Evolutionary conservation across 1,140 invertebrate species (phyloP).

Genomic region (Ips nitidus): DNA sequence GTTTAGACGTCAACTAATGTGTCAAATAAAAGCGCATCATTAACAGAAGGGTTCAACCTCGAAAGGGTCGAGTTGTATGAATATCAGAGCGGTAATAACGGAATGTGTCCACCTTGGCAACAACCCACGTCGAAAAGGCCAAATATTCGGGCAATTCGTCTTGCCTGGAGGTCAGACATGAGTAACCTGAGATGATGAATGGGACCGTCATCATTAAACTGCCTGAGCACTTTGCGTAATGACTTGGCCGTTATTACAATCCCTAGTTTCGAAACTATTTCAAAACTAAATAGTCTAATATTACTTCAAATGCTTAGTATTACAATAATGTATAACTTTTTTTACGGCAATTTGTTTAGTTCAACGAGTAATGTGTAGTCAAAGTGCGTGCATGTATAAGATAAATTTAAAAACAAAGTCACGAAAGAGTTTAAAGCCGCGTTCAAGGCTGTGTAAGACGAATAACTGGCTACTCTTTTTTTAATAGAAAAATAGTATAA

Average conservation of each 20-base stretch:
- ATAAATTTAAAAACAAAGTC: too few species aligned
- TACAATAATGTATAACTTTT: too few species aligned
- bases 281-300: neutral
- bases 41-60: slow-evolving; percentile 2
- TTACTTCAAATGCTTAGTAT: too few species aligned
- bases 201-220: slow-evolving; percentile 21
- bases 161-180: slow-evolving; percentile 15
- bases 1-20: neutral
- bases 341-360: too few species aligned
- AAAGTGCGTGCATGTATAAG: too few species aligned
- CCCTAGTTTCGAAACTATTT: slow-evolving; percentile 17
- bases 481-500: too few species aligned
- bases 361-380: too few species aligned
- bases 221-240: slow-evolving; percentile 16
- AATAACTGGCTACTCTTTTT: too few species aligned
- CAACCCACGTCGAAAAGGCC: slow-evolving; percentile 13
- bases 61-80: slow-evolving; percentile 17
- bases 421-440: too few species aligned
- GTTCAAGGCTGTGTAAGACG: too few species aligned
- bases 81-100: slow-evolving; percentile 7
- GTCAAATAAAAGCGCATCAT: slow-evolving; percentile 11
- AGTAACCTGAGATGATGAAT: slow-evolving; percentile 24
- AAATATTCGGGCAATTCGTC: slow-evolving; percentile 24
- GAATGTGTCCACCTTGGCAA: slow-evolving; percentile 19
- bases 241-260: slow-evolving; percentile 6